These are phyloP conservation scores for Myotis planiceps DNA, from an alignment of 2,797 vertebrate genomes.

Conservation along the genomic window DNA sequence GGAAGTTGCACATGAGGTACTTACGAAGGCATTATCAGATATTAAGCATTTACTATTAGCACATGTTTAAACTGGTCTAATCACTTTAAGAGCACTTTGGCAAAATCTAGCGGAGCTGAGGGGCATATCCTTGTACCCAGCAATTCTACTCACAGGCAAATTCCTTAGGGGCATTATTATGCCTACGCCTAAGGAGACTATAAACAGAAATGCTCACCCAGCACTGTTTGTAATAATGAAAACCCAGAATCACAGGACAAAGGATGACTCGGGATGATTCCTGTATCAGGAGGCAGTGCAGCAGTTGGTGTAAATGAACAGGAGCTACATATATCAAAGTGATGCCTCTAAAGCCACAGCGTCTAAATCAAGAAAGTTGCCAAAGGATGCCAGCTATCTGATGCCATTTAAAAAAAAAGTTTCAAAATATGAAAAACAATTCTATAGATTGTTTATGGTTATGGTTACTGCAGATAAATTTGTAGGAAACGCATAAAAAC, in stretches of 20 bases:
- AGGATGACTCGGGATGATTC: conserved; percentile 8
- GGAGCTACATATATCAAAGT: conserved; percentile 34
- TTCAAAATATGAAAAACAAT: conserved; percentile 60
- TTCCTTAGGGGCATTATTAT: not conserved
- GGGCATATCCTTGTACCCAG: not conserved
- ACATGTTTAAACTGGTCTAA: not conserved
- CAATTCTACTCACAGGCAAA: not conserved
- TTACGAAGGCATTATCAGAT: not conserved
- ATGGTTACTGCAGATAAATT: conserved; percentile 45
- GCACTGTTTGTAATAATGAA: conserved; percentile 36
- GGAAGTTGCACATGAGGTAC: not conserved
- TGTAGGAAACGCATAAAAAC: conserved; percentile 42
- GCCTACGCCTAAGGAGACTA: not conserved
- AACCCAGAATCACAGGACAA: not conserved
- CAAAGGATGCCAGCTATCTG: not conserved
- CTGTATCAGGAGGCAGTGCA: not conserved
- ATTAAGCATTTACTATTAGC: conserved; percentile 36
- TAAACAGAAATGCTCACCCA: not conserved
- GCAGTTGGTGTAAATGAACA: conserved; percentile 39
- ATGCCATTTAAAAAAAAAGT: conserved; percentile 62
- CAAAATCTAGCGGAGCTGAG: not conserved
- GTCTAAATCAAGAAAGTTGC: conserved; percentile 9
- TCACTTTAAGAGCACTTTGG: conserved; percentile 8
- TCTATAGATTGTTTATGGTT: conserved; percentile 61
- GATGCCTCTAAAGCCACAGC: conserved; percentile 7